Conservation (phyloP, 2,113 vertebrate species). For the Sciurus niger region DNA sequence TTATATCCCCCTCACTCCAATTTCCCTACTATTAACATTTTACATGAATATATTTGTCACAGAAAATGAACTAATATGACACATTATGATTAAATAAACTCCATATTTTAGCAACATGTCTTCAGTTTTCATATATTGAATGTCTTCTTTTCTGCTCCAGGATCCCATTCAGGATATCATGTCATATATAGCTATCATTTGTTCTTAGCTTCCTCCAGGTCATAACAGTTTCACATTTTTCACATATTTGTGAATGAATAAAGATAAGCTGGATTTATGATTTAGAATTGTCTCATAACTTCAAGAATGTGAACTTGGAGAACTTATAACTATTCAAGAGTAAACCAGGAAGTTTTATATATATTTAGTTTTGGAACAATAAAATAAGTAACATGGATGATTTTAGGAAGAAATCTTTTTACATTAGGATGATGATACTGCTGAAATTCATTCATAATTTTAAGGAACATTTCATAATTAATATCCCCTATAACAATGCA, state of each 20-base stretch:
- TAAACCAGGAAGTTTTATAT: not conserved
- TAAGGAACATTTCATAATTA: not conserved
- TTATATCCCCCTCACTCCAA: not conserved
- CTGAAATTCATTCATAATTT: not conserved
- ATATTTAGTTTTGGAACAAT: not conserved
- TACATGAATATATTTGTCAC: not conserved
- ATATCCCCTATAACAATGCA: not conserved
- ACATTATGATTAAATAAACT: not conserved
- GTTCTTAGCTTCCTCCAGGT: too few relatives aligned
- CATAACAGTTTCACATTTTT: too few relatives aligned
- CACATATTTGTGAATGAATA: not conserved
- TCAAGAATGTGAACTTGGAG: not conserved
- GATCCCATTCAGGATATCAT: not conserved
- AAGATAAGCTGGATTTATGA: not conserved
- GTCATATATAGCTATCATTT: not conserved
- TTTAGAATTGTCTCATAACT: not conserved
- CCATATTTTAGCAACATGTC: not conserved
- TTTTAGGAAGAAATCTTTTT: not conserved
- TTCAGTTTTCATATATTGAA: not conserved
- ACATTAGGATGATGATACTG: not conserved
- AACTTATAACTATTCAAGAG: not conserved
- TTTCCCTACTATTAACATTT: not conserved
- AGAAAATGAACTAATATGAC: not conserved
- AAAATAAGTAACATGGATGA: not conserved
- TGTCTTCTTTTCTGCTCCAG: not conserved